These are phyloP conservation scores for Pandemis cinnamomeana DNA, from an alignment of 2,888 invertebrate genomes.

Conservation along the genomic window DNA sequence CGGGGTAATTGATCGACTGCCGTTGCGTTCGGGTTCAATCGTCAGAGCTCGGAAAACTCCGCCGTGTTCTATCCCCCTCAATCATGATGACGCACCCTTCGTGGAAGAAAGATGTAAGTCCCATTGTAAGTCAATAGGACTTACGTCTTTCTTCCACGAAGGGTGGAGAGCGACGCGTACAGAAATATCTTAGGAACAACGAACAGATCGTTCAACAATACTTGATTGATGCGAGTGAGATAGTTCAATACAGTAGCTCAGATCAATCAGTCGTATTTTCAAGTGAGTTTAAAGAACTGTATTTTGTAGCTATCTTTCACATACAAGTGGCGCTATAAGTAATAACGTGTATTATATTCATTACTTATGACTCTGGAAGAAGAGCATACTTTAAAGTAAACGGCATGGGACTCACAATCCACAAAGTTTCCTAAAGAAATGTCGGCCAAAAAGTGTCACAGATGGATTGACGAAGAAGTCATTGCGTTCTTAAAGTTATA, in stretches of 20 bases:
- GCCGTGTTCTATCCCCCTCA: conserved; percentile 1
- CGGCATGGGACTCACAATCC: background rate
- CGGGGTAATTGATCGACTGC: conserved; percentile 13
- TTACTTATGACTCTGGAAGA: no score
- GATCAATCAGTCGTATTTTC: conserved; percentile 6
- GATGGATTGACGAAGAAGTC: conserved; percentile 21
- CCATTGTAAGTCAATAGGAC: no score
- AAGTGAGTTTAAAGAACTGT: background rate
- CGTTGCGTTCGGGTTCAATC: background rate
- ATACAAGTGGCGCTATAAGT: background rate
- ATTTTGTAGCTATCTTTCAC: background rate
- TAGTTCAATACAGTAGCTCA: conserved; percentile 4
- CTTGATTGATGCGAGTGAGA: conserved; percentile 12
- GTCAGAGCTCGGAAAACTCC: background rate
- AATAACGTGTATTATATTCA: background rate
- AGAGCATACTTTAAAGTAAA: no score
- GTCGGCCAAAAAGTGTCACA: conserved; percentile 17
- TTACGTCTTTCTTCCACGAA: no score
- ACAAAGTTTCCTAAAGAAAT: background rate
- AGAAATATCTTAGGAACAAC: background rate
- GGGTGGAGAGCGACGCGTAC: background rate
- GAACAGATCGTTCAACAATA: conserved; percentile 14
- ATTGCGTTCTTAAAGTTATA: conserved; percentile 7
- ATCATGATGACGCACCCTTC: no score
- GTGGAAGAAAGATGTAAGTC: no score